A percentile compares a stretch with the other conserved stretches of the same genome.
phyloP scores from a whole-genome alignment of 2,888 invertebrate genomes.

The Eristalis intricaria region DNA sequence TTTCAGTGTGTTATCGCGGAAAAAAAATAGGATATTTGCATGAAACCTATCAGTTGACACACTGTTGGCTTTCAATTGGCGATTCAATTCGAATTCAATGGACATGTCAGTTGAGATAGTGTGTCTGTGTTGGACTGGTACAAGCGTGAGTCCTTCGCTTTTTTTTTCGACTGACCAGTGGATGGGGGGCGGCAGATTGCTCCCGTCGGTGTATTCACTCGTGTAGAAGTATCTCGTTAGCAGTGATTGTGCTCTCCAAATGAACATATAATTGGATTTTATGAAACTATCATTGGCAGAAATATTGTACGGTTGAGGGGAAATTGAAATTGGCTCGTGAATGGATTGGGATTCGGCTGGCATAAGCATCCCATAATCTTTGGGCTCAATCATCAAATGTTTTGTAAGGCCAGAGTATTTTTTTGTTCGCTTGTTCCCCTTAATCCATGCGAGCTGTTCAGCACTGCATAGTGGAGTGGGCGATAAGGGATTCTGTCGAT shows the following conservation, averaged over 20 bases:
- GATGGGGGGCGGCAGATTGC: background rate
- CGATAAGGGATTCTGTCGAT: too few species aligned
- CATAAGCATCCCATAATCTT: too few species aligned
- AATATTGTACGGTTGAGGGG: background rate
- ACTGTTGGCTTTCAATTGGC: constrained; percentile 49
- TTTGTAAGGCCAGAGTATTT: too few species aligned
- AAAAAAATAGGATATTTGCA: constrained; percentile 39
- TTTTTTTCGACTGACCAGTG: constrained; percentile 13
- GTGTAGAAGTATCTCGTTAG: constrained; percentile 10
- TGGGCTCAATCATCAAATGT: too few species aligned
- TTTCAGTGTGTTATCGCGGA: constrained; percentile 19
- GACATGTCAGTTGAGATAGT: constrained; percentile 54
- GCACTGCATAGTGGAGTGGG: too few species aligned
- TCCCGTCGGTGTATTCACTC: constrained; percentile 25
- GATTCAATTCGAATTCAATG: constrained; percentile 65
- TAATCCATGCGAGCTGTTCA: too few species aligned
- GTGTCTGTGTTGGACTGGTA: background rate
- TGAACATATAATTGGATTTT: constrained; percentile 16
- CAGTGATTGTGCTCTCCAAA: constrained; percentile 17
- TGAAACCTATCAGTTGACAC: constrained; percentile 59
- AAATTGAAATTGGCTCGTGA: too few species aligned
- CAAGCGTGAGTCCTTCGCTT: background rate
- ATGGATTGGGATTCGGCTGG: too few species aligned
- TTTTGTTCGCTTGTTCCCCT: too few species aligned
- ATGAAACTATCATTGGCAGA: background rate